Conservation (phyloP, 2,113 vertebrate species). For the Tupaia chinensis region DNA sequence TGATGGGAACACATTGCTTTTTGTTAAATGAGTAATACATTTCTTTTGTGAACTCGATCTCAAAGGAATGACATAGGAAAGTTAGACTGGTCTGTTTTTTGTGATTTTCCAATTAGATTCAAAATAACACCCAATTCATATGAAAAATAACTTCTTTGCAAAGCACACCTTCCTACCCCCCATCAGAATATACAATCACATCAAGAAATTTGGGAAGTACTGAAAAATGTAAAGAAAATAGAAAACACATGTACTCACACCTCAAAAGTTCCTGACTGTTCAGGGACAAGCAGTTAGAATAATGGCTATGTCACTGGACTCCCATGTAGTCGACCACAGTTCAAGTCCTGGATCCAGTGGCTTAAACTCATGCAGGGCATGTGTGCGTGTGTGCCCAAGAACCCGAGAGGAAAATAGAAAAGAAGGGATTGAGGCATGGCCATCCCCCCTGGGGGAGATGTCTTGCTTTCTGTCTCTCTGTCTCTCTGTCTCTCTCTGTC, state of each 20-base stretch:
- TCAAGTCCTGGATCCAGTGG: too few species aligned
- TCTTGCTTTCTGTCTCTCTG: too few species aligned
- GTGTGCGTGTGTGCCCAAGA: too few species aligned
- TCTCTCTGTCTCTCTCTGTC: too few species aligned
- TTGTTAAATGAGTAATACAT: background rate
- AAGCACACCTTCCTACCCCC: background rate
- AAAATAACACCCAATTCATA: constrained; percentile 53
- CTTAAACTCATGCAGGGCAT: too few species aligned
- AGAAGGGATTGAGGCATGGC: too few species aligned
- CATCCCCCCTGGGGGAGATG: too few species aligned
- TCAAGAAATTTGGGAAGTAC: constrained; percentile 27
- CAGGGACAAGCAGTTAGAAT: too few species aligned
- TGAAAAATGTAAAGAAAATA: constrained; percentile 30
- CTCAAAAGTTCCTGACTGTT: too few species aligned
- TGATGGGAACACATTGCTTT: background rate
- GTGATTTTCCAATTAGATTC: constrained; percentile 50
- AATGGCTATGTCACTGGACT: too few species aligned
- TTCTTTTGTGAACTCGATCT: background rate
- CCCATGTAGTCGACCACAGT: too few species aligned
- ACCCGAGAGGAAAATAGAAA: too few species aligned
- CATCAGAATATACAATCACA: constrained; percentile 26
- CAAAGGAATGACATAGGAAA: constrained; percentile 21
- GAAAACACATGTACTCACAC: background rate
- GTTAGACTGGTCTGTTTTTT: background rate
- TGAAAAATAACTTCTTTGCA: constrained; percentile 42